phyloP scores from a whole-genome alignment of 2,888 invertebrate species.

The Drosophila rellima region DNA sequence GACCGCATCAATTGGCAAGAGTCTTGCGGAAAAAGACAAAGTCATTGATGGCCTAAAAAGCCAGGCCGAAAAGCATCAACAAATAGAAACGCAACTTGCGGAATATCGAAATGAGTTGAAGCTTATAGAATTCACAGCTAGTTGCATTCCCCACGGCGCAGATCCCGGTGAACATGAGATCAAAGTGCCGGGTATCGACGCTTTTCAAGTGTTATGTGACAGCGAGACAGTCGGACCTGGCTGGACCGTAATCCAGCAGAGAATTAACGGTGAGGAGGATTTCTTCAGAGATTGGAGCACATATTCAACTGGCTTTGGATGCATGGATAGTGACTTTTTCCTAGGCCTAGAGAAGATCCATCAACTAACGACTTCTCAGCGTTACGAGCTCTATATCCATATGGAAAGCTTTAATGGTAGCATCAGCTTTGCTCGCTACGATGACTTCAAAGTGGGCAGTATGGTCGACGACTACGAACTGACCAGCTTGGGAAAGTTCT shows the following conservation, averaged over 20 bases:
- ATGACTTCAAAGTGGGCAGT: not conserved
- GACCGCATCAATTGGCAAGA: not conserved
- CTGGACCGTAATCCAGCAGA: constrained; percentile 12
- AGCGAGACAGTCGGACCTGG: not conserved
- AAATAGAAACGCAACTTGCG: not conserved
- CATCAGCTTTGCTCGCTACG: not conserved
- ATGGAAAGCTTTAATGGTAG: not conserved
- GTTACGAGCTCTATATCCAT: constrained; percentile 2
- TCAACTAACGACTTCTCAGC: not conserved
- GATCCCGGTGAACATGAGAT: not conserved
- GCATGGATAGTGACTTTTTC: not conserved
- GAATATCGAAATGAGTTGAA: not conserved
- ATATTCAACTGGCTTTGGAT: not conserved
- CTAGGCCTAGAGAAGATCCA: constrained; percentile 6
- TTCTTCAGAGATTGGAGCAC: constrained; percentile 3
- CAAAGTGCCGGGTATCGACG: not conserved
- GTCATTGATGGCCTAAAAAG: not conserved
- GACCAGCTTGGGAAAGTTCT: constrained; percentile 1
- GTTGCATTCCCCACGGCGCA: not conserved
- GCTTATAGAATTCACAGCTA: not conserved
- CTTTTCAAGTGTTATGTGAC: constrained; percentile 4
- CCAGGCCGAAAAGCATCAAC: not conserved
- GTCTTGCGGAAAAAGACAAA: not conserved
- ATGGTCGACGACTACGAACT: not conserved
- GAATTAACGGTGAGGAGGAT: not conserved